These are phyloP conservation scores for Carabus problematicus DNA, from an alignment of 2,888 invertebrate species.

Conservation along the genomic window DNA sequence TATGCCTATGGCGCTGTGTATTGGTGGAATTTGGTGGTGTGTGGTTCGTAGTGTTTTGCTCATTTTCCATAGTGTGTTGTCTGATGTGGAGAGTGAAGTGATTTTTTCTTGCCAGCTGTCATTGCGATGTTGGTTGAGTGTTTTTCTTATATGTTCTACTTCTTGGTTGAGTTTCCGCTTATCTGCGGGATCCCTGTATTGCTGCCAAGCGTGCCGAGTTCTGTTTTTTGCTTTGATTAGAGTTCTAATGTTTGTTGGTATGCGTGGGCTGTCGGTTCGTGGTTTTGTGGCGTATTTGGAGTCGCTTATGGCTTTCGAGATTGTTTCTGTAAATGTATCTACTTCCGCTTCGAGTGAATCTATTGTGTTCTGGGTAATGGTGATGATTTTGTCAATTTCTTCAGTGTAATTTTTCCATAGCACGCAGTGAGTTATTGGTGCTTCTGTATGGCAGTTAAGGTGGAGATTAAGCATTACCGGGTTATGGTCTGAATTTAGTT, in stretches of 20 bases:
- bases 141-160: too few species aligned
- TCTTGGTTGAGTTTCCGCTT: too few species aligned
- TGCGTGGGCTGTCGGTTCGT: not conserved
- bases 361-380: not conserved
- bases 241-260: not conserved
- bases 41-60: too few species aligned
- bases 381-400: not conserved
- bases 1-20: too few species aligned
- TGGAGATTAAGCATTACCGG: not conserved
- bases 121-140: too few species aligned
- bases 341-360: not conserved
- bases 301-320: not conserved
- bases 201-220: too few species aligned
- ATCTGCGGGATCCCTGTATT: too few species aligned
- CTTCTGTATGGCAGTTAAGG: not conserved
- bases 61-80: too few species aligned
- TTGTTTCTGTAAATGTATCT: not conserved
- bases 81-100: too few species aligned
- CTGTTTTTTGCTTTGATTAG: not conserved
- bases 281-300: not conserved
- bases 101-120: too few species aligned
- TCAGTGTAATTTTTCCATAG: not conserved
- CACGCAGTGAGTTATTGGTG: not conserved
- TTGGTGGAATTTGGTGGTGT: too few species aligned
- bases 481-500: not conserved